Conservation (phyloP, 2,113 vertebrate species). For the Tylochromis polylepis region DNA sequence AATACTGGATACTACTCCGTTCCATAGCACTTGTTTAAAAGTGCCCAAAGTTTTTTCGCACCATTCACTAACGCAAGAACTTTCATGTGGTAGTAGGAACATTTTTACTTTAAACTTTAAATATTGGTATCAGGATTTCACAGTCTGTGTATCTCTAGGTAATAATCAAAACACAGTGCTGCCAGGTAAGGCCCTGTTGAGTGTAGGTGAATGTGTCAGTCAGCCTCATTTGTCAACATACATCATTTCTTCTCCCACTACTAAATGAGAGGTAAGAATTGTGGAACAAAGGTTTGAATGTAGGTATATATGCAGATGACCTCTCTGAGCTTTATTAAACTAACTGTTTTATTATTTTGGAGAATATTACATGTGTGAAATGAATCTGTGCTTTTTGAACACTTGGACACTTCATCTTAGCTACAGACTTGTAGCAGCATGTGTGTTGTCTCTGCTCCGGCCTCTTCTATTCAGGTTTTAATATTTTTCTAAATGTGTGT, state of each 20-base stretch:
- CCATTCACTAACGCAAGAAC: background rate
- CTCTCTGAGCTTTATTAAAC: background rate
- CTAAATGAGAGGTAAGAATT: background rate
- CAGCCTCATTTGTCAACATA: background rate
- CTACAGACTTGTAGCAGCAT: background rate
- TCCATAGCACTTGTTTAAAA: background rate
- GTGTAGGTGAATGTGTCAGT: background rate
- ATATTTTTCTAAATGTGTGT: background rate
- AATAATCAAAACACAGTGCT: background rate
- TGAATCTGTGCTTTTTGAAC: background rate
- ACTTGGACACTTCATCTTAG: background rate
- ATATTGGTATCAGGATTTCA: background rate
- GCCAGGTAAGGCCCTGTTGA: background rate
- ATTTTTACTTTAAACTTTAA: background rate
- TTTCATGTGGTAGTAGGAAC: background rate
- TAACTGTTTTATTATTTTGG: accelerated
- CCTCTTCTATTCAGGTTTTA: background rate
- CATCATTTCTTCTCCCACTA: background rate
- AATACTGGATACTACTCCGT: background rate
- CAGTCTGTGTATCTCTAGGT: background rate
- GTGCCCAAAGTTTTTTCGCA: background rate
- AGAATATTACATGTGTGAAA: background rate
- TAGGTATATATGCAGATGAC: background rate
- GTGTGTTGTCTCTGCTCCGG: background rate
- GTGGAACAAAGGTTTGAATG: background rate